Base-by-base conservation (phyloP, 2,888 invertebrate species). In the Pherbina coryleti region DNA sequence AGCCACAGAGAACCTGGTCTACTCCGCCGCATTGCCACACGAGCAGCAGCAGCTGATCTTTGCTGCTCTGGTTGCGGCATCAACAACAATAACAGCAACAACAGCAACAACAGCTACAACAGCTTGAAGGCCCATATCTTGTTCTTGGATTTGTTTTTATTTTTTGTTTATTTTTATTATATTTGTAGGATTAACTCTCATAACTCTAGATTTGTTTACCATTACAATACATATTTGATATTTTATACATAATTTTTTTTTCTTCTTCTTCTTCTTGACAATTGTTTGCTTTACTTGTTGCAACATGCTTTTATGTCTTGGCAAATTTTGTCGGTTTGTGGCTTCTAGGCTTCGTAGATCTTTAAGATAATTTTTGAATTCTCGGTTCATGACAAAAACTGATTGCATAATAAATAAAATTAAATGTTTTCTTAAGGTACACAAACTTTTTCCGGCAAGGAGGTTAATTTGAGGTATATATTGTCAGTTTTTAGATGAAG, bases 21-120 rank as follows among this genome's bases (percentile, higher is more conserved):
- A 72, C 5, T 44, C 25, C 25, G 3, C 49, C 5, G 9, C 31
- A 57, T 72, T 72, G 60, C 72, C 44, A 72, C 44, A 72, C 72
- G 25, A 72, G 57, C 57, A 44, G 44, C 31, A 31, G 31, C 44
- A 72, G 72, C 72, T 72, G 72, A 72, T 57, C 57, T 72, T 37
- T 57, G 57, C 57, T 60, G 72, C 57, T 60, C 25, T 44, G 17
- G 49, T 8, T 25, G 25, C 51, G 57, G 37, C 60, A 14, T 25
- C 37, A 60, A 60, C 72, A 22, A 60, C 14, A 67, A 44, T 67
- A 37, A 22, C n/a, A 25, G 19, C 25, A 62, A 62, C 60, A 62
- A 28, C 60, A 28, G 11, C 60, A 67, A 44, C 49, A 37, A 22
- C n/a, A 25, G 19, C 25, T 31, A 62, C 60, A 62, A 28, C 60